Percentiles rank a stretch among this genome's conserved stretches.
Evolutionary conservation across 2,797 vertebrate genomes (phyloP).

Genomic region (Pangasius mekongensis): DNA sequence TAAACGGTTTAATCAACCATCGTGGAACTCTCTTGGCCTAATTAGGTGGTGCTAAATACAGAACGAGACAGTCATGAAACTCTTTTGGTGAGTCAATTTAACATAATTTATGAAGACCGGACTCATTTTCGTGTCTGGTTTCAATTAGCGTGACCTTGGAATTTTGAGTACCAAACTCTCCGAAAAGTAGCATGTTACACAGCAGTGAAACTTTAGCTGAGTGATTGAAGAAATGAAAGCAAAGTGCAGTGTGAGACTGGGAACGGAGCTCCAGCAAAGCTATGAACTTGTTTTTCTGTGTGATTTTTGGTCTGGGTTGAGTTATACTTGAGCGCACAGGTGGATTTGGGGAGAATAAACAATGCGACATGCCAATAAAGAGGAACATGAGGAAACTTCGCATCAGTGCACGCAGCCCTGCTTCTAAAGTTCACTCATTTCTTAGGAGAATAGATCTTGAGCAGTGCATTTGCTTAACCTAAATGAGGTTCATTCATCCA

Average conservation of each 20-base stretch:
- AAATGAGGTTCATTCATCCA: slow-evolving; percentile 53
- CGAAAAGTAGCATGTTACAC: slow-evolving; percentile 34
- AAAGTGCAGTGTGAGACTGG: slow-evolving; percentile 18
- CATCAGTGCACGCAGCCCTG: not conserved
- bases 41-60: slow-evolving; percentile 44
- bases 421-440: slow-evolving; percentile 42
- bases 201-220: slow-evolving; percentile 43
- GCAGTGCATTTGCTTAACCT: slow-evolving; percentile 39
- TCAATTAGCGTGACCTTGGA: slow-evolving; percentile 50
- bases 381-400: slow-evolving; percentile 13
- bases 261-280: not conserved
- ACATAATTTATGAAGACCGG: slow-evolving; percentile 45
- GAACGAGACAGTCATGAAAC: slow-evolving; percentile 47
- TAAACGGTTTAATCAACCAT: slow-evolving; percentile 52
- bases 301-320: slow-evolving; percentile 6
- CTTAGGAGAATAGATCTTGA: slow-evolving; percentile 37
- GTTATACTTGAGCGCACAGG: slow-evolving; percentile 40
- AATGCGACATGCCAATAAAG: slow-evolving; percentile 12
- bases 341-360: slow-evolving; percentile 34
- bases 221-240: slow-evolving; percentile 34
- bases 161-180: slow-evolving; percentile 44
- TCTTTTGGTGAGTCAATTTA: slow-evolving; percentile 49
- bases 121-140: slow-evolving; percentile 44
- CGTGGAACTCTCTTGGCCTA: slow-evolving; percentile 35
- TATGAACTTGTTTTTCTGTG: not conserved